phyloP scores from a whole-genome alignment of 2,113 vertebrate species.

The Sylvietta virens region DNA sequence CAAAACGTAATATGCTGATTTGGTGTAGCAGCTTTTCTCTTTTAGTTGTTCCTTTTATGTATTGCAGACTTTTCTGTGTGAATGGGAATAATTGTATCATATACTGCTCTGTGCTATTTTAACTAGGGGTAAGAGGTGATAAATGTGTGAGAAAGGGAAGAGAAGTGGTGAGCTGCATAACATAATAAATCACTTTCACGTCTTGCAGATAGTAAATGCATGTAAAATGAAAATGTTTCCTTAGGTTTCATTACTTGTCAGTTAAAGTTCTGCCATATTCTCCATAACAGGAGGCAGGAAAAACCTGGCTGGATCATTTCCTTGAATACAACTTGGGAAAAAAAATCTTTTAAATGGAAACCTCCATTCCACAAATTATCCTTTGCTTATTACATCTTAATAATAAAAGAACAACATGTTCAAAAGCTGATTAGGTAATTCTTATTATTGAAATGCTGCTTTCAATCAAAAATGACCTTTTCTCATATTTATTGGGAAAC shows the following conservation, averaged over 20 bases:
- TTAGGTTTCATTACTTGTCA: neutral
- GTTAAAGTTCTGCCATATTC: neutral
- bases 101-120: neutral
- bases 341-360: neutral
- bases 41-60: neutral
- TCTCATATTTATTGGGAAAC: slow-evolving; percentile 52
- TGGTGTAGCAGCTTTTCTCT: neutral
- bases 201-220: neutral
- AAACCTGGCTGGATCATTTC: neutral
- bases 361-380: neutral
- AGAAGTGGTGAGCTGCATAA: neutral
- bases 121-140: neutral
- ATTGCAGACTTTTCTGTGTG: neutral
- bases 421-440: slow-evolving; percentile 46
- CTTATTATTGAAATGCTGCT: slow-evolving; percentile 55
- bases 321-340: neutral
- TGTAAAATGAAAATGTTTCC: neutral
- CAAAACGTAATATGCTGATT: neutral
- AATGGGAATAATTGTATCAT: neutral
- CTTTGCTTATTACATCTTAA: neutral
- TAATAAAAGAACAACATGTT: slow-evolving; percentile 15
- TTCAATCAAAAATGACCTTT: slow-evolving; percentile 70
- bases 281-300: neutral
- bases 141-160: neutral
- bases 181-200: neutral